Conservation (phyloP, 1,140 invertebrate species). For the Hycleus phaleratus region DNA sequence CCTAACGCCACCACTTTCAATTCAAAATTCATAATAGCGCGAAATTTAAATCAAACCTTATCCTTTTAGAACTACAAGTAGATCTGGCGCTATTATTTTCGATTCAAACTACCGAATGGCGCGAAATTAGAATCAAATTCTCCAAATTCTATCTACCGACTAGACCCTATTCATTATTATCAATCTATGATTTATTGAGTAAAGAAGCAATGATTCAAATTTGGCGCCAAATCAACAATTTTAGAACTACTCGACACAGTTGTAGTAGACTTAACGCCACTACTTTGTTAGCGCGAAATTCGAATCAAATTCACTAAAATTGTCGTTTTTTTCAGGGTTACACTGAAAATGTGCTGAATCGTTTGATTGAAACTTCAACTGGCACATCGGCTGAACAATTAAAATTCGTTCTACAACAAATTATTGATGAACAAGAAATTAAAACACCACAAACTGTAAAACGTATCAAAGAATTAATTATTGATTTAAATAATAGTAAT, state of each 20-base stretch:
- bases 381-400: constrained; percentile 46
- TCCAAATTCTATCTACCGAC: constrained; percentile 24
- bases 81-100: too few relatives aligned
- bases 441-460: constrained; percentile 45
- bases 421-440: constrained; percentile 45
- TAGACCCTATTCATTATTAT: constrained; percentile 41
- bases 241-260: too few relatives aligned
- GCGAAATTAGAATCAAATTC: too few relatives aligned
- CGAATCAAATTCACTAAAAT: background rate
- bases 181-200: constrained; percentile 49
- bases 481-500: constrained; percentile 43
- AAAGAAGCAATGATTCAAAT: constrained; percentile 41
- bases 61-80: too few relatives aligned
- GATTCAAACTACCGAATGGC: too few relatives aligned
- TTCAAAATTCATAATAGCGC: too few relatives aligned
- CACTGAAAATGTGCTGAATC: constrained; percentile 42
- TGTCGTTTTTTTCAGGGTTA: constrained; percentile 43
- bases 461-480: constrained; percentile 44
- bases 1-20: too few relatives aligned
- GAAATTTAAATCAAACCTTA: too few relatives aligned
- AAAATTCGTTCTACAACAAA: constrained; percentile 42
- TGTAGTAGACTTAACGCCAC: too few relatives aligned
- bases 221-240: too few relatives aligned
- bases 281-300: too few relatives aligned
- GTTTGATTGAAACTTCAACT: constrained; percentile 41